These are phyloP conservation scores for Exephanes ischioxanthus DNA, from an alignment of 2,888 invertebrate species.

Conservation along the genomic window DNA sequence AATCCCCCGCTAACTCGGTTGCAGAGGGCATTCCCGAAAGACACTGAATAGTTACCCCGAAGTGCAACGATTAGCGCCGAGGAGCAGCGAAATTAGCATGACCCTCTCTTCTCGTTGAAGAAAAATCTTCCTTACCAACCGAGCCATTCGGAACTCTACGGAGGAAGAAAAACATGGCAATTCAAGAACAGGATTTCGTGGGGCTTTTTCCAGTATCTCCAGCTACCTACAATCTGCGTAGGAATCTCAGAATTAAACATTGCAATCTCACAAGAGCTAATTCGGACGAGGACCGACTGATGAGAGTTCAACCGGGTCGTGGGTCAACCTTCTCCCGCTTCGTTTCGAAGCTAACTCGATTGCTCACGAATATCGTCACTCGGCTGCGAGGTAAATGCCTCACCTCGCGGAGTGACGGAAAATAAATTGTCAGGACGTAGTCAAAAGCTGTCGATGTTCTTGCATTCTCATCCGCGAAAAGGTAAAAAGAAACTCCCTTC, in stretches of 20 bases:
- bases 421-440: not conserved
- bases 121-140: not conserved
- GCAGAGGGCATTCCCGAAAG: constrained; percentile 6
- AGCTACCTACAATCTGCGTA: no score
- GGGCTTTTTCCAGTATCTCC: no score
- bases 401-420: not conserved
- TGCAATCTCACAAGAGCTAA: no score
- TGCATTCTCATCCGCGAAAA: not conserved
- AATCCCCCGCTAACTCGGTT: not conserved
- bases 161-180: no score
- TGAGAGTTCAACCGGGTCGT: no score
- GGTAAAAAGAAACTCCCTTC: not conserved
- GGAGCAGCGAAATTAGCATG: not conserved
- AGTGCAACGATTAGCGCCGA: not conserved
- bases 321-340: not conserved
- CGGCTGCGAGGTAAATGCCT: not conserved
- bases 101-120: not conserved
- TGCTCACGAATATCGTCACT: not conserved
- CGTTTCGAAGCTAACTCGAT: not conserved
- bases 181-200: no score
- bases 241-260: no score
- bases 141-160: not conserved
- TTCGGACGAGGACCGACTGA: no score
- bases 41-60: not conserved
- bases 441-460: not conserved